These are phyloP conservation scores for Agrochola macilenta DNA, from an alignment of 2,888 invertebrate genomes.

Conservation along the genomic window DNA sequence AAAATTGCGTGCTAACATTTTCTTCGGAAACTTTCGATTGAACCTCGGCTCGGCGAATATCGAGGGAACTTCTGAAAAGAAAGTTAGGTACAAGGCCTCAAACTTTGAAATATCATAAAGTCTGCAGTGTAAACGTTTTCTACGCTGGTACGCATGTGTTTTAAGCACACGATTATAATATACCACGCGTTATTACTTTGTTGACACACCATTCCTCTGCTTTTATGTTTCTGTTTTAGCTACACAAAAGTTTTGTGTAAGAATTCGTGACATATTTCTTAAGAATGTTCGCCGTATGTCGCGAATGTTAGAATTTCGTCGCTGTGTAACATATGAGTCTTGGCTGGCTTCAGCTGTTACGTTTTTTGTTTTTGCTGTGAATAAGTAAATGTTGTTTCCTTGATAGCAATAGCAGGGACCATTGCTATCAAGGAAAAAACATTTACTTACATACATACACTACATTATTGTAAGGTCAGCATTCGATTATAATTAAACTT, in stretches of 20 bases:
- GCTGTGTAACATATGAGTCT: conserved; percentile 26
- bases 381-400: not conserved
- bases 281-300: conserved; percentile 53
- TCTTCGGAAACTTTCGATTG: conserved; percentile 66
- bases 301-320: conserved; percentile 41
- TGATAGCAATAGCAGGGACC: not conserved
- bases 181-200: conserved; percentile 58
- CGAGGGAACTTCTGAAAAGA: conserved; percentile 76
- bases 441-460: too few species aligned
- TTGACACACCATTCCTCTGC: conserved; percentile 53
- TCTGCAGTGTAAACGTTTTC: conserved; percentile 69
- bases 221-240: conserved; percentile 57
- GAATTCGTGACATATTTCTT: conserved; percentile 62
- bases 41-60: conserved; percentile 67
- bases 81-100: conserved; percentile 73
- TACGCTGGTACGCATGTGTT: conserved; percentile 62
- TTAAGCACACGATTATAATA: conserved; percentile 54
- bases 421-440: too few species aligned
- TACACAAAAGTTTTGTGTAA: conserved; percentile 58
- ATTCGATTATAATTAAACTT: not conserved
- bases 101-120: conserved; percentile 73
- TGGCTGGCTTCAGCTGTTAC: conserved; percentile 21
- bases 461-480: not conserved
- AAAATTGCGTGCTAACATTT: conserved; percentile 54
- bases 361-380: conserved; percentile 12